Conservation (phyloP, 2,888 invertebrate species). For the Sinhomidia bicolor region DNA sequence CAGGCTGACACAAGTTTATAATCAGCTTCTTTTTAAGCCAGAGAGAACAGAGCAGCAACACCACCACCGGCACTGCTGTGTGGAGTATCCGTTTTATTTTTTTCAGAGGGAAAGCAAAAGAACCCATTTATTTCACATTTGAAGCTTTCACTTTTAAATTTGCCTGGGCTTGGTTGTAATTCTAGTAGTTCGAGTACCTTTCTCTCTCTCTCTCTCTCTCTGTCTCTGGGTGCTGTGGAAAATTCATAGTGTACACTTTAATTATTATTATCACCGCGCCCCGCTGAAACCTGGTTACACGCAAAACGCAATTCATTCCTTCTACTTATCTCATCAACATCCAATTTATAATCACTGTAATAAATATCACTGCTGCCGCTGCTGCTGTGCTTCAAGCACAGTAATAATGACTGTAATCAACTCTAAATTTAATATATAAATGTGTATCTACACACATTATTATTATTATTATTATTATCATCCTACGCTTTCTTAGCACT, state of each 20-base stretch:
- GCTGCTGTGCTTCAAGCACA: neutral
- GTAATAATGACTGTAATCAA: neutral
- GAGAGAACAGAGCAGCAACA: neutral
- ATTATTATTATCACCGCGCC: constrained; percentile 4
- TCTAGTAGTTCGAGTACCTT: no score
- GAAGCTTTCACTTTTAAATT: constrained; percentile 3
- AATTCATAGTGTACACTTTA: constrained; percentile 11
- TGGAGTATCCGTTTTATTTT: no score
- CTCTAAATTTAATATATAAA: neutral
- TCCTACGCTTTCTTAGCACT: no score
- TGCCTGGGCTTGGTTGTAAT: no score
- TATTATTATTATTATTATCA: no score
- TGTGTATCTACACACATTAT: no score
- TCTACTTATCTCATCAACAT: neutral
- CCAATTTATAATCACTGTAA: neutral
- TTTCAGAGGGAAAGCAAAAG: neutral
- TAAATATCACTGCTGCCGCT: no score
- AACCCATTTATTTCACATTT: constrained; percentile 42
- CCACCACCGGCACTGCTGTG: no score
- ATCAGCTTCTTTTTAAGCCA: constrained; percentile 38
- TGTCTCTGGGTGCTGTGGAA: no score
- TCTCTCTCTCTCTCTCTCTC: no score
- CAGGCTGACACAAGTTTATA: constrained; percentile 58
- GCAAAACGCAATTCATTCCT: neutral
- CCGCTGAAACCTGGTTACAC: constrained; percentile 13